Conservation (phyloP, 2,888 invertebrate species). For the Platynereis dumerilii region DNA sequence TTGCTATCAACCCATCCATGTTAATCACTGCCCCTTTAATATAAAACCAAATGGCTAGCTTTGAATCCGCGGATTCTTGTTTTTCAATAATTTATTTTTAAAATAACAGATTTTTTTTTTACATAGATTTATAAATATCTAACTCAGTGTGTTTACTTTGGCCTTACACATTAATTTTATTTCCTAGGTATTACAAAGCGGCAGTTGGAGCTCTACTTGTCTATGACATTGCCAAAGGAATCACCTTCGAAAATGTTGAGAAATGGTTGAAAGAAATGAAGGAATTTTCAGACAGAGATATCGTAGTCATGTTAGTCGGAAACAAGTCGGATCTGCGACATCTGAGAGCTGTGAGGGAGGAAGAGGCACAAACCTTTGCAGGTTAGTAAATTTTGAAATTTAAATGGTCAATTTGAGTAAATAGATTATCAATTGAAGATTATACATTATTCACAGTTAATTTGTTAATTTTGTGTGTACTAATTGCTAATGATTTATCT, state of each 20-base stretch:
- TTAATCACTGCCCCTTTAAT: too few relatives aligned
- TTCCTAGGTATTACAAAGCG: constrained; percentile 86
- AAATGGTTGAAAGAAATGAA: constrained; percentile 96
- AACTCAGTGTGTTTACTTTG: too few relatives aligned
- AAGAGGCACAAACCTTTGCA: constrained; percentile 97
- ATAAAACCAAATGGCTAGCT: too few relatives aligned
- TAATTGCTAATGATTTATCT: not conserved
- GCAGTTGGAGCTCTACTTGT: constrained; percentile 98
- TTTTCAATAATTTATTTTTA: too few relatives aligned
- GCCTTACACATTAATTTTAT: too few relatives aligned
- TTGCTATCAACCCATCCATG: too few relatives aligned
- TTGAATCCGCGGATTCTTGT: too few relatives aligned
- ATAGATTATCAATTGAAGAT: not conserved
- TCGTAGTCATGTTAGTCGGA: constrained; percentile 97
- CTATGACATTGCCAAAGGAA: constrained; percentile 98
- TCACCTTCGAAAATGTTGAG: constrained; percentile 99
- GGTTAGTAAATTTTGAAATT: constrained; percentile 47
- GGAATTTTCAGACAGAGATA: constrained; percentile 99
- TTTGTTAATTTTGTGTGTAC: not conserved
- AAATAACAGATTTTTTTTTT: too few relatives aligned
- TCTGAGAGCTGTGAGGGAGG: constrained; percentile 95
- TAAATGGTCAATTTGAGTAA: not conserved
- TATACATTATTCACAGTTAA: too few relatives aligned
- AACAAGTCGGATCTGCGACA: constrained; percentile 69
- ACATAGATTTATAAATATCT: too few relatives aligned